These are phyloP conservation scores for Drosophila nikananu DNA, from an alignment of 1,140 invertebrate species.

Conservation along the genomic window DNA sequence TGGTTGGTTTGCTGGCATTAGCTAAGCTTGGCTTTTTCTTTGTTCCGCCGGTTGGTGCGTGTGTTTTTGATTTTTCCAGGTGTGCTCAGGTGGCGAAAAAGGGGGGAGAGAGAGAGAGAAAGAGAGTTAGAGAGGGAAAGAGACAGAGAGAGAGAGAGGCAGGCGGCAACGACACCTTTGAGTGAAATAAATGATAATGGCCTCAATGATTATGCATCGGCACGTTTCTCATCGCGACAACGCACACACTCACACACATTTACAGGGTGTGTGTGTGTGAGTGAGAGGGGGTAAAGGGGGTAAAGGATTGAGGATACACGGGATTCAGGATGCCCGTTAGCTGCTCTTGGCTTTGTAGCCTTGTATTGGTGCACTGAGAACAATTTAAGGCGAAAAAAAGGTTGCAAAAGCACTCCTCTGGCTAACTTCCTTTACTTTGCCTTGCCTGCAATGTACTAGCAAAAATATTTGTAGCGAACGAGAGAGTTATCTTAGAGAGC, in stretches of 20 bases:
- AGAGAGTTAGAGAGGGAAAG: neutral
- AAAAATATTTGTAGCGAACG: neutral
- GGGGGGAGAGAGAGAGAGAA: neutral
- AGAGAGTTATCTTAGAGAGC: neutral
- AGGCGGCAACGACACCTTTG: constrained; percentile 71
- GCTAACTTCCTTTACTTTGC: too few species aligned
- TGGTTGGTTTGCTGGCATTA: constrained; percentile 7
- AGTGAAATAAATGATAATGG: constrained; percentile 83
- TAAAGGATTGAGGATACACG: constrained; percentile 58
- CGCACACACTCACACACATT: constrained; percentile 33
- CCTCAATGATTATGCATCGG: constrained; percentile 82
- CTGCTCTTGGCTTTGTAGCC: constrained; percentile 46
- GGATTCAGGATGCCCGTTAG: constrained; percentile 38
- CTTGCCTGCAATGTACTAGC: neutral
- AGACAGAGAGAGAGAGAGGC: neutral
- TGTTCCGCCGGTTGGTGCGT: constrained; percentile 56
- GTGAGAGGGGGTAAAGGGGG: neutral
- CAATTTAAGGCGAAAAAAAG: neutral
- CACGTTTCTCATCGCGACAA: constrained; percentile 78
- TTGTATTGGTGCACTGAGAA: constrained; percentile 33
- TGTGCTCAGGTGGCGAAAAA: constrained; percentile 21
- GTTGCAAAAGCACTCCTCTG: neutral
- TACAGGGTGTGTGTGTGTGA: constrained; percentile 2
- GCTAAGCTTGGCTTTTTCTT: constrained; percentile 33
- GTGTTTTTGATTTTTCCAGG: constrained; percentile 75